Evolutionary conservation across 2,113 vertebrate species (phyloP).

Genomic region (Sus scrofa): DNA sequence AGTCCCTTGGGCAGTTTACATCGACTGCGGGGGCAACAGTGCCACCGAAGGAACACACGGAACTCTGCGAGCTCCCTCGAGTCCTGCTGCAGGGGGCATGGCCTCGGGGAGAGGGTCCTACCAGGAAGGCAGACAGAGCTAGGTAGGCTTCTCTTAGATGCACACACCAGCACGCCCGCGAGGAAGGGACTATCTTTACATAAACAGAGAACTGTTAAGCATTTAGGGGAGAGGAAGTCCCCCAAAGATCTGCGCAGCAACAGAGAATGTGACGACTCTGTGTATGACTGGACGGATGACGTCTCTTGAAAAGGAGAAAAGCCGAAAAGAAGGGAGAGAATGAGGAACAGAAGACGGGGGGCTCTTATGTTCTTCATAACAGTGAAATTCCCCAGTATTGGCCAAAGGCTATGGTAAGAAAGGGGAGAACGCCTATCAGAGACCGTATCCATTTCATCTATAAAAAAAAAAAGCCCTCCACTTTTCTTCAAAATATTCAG

Average conservation of each 20-base stretch:
- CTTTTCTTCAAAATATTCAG: conserved; percentile 24
- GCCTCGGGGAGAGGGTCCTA: background rate
- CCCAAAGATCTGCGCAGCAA: background rate
- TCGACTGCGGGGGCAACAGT: background rate
- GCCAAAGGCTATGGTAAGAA: background rate
- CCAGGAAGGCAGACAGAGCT: background rate
- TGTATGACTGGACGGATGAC: background rate
- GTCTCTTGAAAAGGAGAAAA: background rate
- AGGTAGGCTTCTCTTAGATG: background rate
- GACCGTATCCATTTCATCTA: background rate
- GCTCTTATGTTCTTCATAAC: background rate
- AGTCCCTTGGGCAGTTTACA: background rate
- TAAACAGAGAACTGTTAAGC: background rate
- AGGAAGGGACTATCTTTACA: background rate
- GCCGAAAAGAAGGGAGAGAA: background rate
- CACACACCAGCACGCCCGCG: too few relatives aligned
- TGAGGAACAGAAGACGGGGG: background rate
- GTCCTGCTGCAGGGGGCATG: background rate
- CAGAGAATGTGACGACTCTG: background rate
- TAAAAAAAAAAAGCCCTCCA: background rate
- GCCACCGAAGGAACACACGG: background rate
- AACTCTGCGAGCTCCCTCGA: background rate
- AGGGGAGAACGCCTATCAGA: background rate
- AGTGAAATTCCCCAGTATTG: background rate
- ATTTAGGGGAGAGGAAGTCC: background rate